These are phyloP conservation scores for Lethrus apterus DNA, from an alignment of 1,140 invertebrate species.

Conservation along the genomic window DNA sequence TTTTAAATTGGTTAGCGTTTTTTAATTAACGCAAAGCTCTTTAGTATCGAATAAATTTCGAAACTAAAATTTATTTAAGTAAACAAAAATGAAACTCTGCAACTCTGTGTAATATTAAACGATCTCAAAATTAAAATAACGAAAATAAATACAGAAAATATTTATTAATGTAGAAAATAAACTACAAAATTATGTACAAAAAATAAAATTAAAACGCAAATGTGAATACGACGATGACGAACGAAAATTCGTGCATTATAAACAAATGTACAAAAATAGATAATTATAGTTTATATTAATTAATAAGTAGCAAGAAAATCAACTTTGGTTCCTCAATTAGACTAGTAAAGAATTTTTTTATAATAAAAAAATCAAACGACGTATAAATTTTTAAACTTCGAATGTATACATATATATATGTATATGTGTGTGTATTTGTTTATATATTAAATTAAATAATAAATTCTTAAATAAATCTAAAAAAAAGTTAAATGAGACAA, in stretches of 20 bases:
- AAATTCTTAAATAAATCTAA: no score
- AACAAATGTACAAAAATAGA: not conserved
- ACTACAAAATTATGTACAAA: constrained; percentile 6
- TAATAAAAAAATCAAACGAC: constrained; percentile 15
- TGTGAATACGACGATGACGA: constrained; percentile 10
- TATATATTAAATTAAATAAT: no score
- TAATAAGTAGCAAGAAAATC: constrained; percentile 15
- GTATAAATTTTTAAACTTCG: no score
- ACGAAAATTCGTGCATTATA: not conserved
- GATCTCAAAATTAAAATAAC: constrained; percentile 17
- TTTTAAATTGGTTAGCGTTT: no score
- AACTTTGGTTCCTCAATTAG: constrained; percentile 40
- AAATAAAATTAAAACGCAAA: constrained; percentile 21
- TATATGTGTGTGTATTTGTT: no score
- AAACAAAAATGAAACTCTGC: no score
- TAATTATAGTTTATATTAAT: constrained; percentile 5
- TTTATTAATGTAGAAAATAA: constrained; percentile 1
- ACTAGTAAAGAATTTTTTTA: constrained; percentile 33
- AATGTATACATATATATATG: no score
- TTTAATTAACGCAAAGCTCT: no score
- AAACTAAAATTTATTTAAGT: no score
- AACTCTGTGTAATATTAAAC: no score
- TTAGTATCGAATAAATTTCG: no score
- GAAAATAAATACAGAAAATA: constrained; percentile 16
- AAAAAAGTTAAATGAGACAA: no score